phyloP scores from a whole-genome alignment of 2,888 invertebrate species.

The Pollenia amentaria region DNA sequence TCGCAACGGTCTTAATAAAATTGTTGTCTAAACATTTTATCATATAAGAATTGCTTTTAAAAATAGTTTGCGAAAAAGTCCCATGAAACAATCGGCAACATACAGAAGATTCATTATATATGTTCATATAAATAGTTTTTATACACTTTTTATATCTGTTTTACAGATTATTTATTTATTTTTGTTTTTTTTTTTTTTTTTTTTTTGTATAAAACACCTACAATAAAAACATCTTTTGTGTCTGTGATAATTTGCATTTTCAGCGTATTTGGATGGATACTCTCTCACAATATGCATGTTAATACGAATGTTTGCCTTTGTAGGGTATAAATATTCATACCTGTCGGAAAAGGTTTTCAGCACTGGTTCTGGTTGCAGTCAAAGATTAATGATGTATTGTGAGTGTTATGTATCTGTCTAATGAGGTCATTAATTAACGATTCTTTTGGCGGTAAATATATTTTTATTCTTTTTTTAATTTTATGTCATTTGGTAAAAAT shows the following conservation, averaged over 20 bases:
- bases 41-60: conserved; percentile 3
- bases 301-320: background rate
- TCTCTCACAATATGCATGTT: background rate
- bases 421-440: conserved; percentile 77
- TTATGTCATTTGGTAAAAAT: background rate
- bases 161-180: background rate
- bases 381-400: conserved; percentile 76
- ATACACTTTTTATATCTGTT: background rate
- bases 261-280: conserved; percentile 6
- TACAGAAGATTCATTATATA: background rate
- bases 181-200: background rate
- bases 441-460: conserved; percentile 56
- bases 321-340: conserved; percentile 45
- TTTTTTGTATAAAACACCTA: conserved; percentile 37
- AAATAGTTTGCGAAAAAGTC: background rate
- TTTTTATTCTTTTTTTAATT: conserved; percentile 38
- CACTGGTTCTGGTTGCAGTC: conserved; percentile 62
- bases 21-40: conserved; percentile 19
- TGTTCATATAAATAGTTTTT: background rate
- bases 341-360: conserved; percentile 60
- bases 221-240: conserved; percentile 43
- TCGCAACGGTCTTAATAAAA: conserved; percentile 28
- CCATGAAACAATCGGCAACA: conserved; percentile 2
- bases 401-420: conserved; percentile 77
- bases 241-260: conserved; percentile 61